Evolutionary conservation across 2,113 vertebrate species (phyloP).

Genomic region (Ursus arctos): DNA sequence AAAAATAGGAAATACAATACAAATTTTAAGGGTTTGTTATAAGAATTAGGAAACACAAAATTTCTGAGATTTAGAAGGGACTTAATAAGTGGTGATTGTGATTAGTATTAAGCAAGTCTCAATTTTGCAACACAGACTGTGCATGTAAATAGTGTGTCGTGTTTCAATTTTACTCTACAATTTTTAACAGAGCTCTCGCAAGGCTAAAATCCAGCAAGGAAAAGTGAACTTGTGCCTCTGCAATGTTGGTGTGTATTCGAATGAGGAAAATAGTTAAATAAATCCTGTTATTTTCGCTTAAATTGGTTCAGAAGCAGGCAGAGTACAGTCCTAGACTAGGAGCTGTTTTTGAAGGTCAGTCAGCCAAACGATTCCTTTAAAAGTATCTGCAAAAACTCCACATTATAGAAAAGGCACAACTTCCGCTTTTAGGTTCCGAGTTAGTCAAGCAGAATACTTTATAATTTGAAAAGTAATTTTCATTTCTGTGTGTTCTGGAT

Average conservation of each 20-base stretch:
- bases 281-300: background rate
- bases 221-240: background rate
- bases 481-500: background rate
- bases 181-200: conserved; percentile 17
- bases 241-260: background rate
- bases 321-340: background rate
- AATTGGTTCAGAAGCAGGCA: background rate
- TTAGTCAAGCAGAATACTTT: background rate
- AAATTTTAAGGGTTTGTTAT: background rate
- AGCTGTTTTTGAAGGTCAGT: background rate
- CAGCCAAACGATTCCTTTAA: background rate
- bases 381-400: background rate
- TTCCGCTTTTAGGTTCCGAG: background rate
- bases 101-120: background rate
- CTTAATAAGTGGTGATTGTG: conserved; percentile 23
- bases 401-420: background rate
- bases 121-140: background rate
- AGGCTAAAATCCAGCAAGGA: background rate
- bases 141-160: background rate
- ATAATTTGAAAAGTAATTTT: background rate
- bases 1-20: background rate
- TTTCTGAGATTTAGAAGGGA: background rate
- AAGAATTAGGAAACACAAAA: conserved; percentile 25
- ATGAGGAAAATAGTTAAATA: background rate
- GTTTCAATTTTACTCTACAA: conserved; percentile 8